Evolutionary conservation across 1,140 invertebrate genomes (phyloP).

Genomic region (Choristoneura fumiferana): DNA sequence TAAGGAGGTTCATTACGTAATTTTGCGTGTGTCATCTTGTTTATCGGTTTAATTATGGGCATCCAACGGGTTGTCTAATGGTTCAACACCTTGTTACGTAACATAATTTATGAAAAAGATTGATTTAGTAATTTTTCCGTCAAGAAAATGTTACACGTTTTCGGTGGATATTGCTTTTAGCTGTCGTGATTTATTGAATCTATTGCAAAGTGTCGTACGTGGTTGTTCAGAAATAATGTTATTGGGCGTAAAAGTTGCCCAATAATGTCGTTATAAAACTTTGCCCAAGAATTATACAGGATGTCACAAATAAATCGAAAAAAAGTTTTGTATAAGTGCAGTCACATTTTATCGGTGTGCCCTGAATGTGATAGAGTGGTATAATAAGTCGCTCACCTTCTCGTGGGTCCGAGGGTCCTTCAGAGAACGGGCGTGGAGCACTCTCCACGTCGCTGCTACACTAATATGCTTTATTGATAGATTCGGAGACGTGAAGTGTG

Average conservation of each 20-base stretch:
- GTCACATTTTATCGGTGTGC: constrained; percentile 1
- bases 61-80: background rate
- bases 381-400: constrained; percentile 12
- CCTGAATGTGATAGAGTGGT: constrained; percentile 2
- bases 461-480: background rate
- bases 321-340: too few relatives aligned
- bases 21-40: constrained; percentile 4
- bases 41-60: background rate
- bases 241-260: too few relatives aligned
- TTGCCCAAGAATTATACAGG: too few relatives aligned
- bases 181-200: constrained; percentile 50
- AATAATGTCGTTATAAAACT: too few relatives aligned
- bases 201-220: constrained; percentile 25
- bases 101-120: background rate
- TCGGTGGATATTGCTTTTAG: constrained; percentile 35
- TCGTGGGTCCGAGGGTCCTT: background rate
- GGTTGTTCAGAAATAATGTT: too few relatives aligned
- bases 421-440: background rate
- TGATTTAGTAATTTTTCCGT: background rate
- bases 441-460: constrained; percentile 1
- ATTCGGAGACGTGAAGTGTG: background rate
- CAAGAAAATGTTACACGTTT: background rate
- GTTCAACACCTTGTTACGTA: background rate
- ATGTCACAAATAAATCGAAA: too few relatives aligned
- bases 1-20: constrained; percentile 13